Evolutionary conservation across 2,113 vertebrate genomes (phyloP).

Genomic region (Gobius niger): DNA sequence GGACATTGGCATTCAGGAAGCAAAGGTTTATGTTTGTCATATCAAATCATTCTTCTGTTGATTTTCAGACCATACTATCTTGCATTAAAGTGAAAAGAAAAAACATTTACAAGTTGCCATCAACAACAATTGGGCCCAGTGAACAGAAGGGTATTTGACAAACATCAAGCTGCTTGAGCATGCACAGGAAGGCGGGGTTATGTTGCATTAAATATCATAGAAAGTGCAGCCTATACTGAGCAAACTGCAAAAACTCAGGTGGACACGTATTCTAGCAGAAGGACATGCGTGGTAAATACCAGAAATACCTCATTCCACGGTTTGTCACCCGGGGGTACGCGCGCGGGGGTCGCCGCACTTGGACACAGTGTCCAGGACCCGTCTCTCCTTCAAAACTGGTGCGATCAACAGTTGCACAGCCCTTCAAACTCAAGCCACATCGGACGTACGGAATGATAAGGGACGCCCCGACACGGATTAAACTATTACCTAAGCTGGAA

Average conservation of each 20-base stretch:
- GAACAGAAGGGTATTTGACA: too few species aligned
- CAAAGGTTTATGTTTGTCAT: too few species aligned
- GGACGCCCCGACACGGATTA: not conserved
- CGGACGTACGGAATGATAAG: not conserved
- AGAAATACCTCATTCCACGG: slow-evolving; percentile 41
- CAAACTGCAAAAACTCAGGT: not conserved
- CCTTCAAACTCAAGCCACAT: not conserved
- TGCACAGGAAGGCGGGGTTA: not conserved
- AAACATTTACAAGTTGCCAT: too few species aligned
- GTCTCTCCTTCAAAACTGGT: slow-evolving; percentile 43
- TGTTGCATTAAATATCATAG: not conserved
- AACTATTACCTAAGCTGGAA: slow-evolving; percentile 16
- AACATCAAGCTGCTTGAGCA: not conserved
- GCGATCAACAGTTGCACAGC: slow-evolving; percentile 63
- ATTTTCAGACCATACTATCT: too few species aligned
- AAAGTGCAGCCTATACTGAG: too few species aligned
- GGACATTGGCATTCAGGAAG: too few species aligned
- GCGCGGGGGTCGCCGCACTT: slow-evolving; percentile 37
- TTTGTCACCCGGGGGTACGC: slow-evolving; percentile 38
- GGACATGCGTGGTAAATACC: too few species aligned
- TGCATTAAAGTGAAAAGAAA: too few species aligned
- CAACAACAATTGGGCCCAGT: too few species aligned
- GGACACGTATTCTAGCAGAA: too few species aligned
- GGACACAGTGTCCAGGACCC: slow-evolving; percentile 27
- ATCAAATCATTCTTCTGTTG: too few species aligned